Conservation (phyloP, 2,888 invertebrate species). For the Odontothrips loti region DNA sequence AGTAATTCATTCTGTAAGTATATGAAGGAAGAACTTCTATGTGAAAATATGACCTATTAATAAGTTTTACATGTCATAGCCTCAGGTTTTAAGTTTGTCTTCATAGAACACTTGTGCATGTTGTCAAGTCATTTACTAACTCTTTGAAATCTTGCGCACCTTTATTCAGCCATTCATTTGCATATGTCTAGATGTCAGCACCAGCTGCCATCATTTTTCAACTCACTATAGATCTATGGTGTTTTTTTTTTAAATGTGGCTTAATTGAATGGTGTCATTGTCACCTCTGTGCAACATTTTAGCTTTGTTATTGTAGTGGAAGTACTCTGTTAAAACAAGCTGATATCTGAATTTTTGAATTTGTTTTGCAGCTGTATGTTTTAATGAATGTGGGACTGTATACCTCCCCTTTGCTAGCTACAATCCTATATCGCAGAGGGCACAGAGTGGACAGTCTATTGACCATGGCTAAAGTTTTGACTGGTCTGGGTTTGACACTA, state of each 20-base stretch:
- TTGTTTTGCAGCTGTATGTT: slow-evolving; percentile 54
- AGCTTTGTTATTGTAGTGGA: slow-evolving; percentile 11
- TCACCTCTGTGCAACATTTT: slow-evolving; percentile 23
- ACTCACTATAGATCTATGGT: neutral
- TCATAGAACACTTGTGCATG: slow-evolving; percentile 27
- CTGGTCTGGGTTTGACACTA: slow-evolving; percentile 63
- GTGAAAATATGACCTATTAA: neutral
- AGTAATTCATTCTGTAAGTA: slow-evolving; percentile 62
- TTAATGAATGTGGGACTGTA: slow-evolving; percentile 68
- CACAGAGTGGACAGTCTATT: slow-evolving; percentile 56
- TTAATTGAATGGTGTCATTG: slow-evolving; percentile 29
- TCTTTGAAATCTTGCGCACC: neutral
- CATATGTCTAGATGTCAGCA: neutral
- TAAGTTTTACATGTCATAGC: neutral
- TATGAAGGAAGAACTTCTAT: slow-evolving; percentile 25
- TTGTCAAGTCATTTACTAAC: slow-evolving; percentile 4
- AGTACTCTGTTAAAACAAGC: slow-evolving; percentile 27
- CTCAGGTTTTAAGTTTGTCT: slow-evolving; percentile 30
- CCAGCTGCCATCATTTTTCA: neutral
- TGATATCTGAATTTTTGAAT: slow-evolving; percentile 28
- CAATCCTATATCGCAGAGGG: slow-evolving; percentile 65
- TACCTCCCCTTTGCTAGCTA: slow-evolving; percentile 68
- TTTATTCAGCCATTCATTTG: too few species aligned
- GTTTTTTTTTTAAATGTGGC: neutral
- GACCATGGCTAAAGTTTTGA: slow-evolving; percentile 57